Percentiles rank a stretch among this genome's conserved stretches.
Evolutionary conservation across 2,888 invertebrate species (phyloP).

Genomic region (Erebia epiphron): DNA sequence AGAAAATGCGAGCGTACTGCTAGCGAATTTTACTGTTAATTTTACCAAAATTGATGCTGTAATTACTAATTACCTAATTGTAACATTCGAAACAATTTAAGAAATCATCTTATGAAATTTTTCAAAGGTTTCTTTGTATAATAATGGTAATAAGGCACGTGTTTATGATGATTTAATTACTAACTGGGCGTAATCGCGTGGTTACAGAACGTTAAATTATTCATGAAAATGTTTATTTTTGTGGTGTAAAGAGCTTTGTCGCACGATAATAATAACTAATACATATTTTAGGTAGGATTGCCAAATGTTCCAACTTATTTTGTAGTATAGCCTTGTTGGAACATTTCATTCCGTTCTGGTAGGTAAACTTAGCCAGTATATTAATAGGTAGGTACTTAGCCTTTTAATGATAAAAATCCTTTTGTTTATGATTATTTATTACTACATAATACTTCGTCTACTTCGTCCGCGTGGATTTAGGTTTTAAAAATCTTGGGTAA

Average conservation of each 20-base stretch:
- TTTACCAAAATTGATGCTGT: neutral
- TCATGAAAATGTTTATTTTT: slow-evolving; percentile 32
- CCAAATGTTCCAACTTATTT: neutral
- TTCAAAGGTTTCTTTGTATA: slow-evolving; percentile 5
- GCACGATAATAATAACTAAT: slow-evolving; percentile 16
- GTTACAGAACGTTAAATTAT: slow-evolving; percentile 23
- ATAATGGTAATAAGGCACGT: slow-evolving; percentile 14
- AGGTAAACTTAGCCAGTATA: too few relatives aligned
- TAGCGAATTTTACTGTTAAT: too few relatives aligned
- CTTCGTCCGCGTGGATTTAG: too few relatives aligned
- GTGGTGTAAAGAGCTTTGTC: slow-evolving; percentile 14
- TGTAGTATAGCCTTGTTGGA: neutral
- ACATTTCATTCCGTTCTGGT: neutral
- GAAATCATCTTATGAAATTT: slow-evolving; percentile 6
- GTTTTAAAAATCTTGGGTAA: too few relatives aligned
- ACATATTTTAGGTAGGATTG: neutral
- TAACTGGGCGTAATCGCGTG: slow-evolving; percentile 26
- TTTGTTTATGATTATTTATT: too few relatives aligned
- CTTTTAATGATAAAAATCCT: too few relatives aligned
- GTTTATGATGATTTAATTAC: slow-evolving; percentile 28
- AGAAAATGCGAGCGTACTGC: neutral
- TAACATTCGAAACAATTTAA: slow-evolving; percentile 3
- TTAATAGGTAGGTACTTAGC: too few relatives aligned
- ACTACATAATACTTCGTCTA: too few relatives aligned
- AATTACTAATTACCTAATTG: neutral